These are phyloP conservation scores for Ornithorhynchus anatinus DNA, from an alignment of 2,113 vertebrate species.

Conservation along the genomic window DNA sequence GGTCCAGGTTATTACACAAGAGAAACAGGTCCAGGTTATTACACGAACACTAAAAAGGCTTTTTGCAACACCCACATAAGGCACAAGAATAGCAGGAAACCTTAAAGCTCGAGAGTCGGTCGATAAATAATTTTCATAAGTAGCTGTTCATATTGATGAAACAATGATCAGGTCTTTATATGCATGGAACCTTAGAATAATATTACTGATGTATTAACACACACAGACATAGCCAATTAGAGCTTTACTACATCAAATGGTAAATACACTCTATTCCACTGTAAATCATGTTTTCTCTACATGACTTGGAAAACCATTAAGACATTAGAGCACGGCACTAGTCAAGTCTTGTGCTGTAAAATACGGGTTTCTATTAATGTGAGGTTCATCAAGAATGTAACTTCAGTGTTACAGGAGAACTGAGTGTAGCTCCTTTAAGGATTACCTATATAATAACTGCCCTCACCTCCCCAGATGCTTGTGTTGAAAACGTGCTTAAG, in stretches of 20 bases:
- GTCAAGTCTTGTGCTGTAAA: background rate
- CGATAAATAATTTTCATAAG: background rate
- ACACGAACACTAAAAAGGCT: background rate
- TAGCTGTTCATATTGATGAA: constrained; percentile 4
- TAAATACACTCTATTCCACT: background rate
- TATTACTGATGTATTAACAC: background rate
- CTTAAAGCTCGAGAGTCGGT: constrained; percentile 4
- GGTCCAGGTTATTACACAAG: constrained; percentile 11
- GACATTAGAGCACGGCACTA: background rate
- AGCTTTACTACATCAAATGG: too few relatives aligned
- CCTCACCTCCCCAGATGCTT: background rate
- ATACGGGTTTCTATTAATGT: too few relatives aligned
- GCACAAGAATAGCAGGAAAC: constrained; percentile 29
- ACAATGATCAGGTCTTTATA: background rate
- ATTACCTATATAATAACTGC: background rate
- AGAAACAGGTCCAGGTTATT: too few relatives aligned
- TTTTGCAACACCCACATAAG: constrained; percentile 16
- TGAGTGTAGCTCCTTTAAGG: background rate
- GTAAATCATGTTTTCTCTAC: background rate
- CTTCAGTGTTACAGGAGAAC: too few relatives aligned
- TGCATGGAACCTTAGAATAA: background rate
- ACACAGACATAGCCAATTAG: background rate
- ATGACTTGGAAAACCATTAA: rapidly evolving
- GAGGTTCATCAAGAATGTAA: too few relatives aligned
- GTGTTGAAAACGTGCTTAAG: background rate